Percentiles rank a stretch among this genome's conserved stretches.
phyloP scores from a whole-genome alignment of 2,113 vertebrate genomes.

The Microcebus tavaratra region DNA sequence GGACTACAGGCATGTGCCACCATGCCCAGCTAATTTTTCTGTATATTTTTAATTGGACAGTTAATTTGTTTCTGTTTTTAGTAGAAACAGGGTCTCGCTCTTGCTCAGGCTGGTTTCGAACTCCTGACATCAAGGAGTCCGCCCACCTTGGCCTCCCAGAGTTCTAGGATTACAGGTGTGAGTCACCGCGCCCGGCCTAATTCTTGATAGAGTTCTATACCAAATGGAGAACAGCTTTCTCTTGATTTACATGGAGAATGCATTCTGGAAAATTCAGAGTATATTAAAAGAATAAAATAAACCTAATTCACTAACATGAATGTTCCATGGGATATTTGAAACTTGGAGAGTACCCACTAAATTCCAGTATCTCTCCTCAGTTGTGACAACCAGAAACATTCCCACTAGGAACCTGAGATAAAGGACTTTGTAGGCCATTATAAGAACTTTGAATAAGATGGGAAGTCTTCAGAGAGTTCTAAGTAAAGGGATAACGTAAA shows the following conservation, averaged over 20 bases:
- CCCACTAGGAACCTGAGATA: not conserved
- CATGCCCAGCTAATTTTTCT: too few species aligned
- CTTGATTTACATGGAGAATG: not conserved
- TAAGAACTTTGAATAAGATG: not conserved
- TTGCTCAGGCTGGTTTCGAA: too few species aligned
- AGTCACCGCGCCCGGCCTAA: not conserved
- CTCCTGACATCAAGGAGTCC: too few species aligned
- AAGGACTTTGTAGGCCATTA: not conserved
- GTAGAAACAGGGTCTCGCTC: too few species aligned
- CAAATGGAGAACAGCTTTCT: not conserved
- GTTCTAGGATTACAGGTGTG: too few species aligned
- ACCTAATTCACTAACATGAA: not conserved
- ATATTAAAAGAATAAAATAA: not conserved
- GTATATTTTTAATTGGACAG: too few species aligned
- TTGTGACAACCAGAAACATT: not conserved
- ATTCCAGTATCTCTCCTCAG: not conserved
- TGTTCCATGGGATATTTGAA: not conserved
- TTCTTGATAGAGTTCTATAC: not conserved
- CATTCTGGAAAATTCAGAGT: constrained; percentile 36
- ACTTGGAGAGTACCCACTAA: not conserved
- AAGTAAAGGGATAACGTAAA: not conserved
- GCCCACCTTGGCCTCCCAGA: too few species aligned
- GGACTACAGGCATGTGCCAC: too few species aligned
- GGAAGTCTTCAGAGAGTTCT: not conserved
- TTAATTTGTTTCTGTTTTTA: too few species aligned